Base-by-base conservation (phyloP, 2,113 vertebrate species). In the Damaliscus lunatus region DNA sequence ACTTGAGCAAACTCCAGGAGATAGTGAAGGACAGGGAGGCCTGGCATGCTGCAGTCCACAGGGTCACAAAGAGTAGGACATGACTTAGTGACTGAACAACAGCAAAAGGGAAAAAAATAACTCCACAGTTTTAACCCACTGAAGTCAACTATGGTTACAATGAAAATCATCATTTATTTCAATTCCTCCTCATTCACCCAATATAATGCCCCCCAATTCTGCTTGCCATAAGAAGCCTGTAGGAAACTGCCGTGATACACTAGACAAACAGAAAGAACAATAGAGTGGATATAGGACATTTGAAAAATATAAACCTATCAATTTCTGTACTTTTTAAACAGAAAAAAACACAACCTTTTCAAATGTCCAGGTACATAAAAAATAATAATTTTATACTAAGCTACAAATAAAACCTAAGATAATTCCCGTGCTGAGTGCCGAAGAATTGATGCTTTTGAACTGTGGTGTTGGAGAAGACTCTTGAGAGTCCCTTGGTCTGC, bases 391-490 rank as follows among this genome's bases (percentile, higher is more conserved):
- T 62, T 62, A 31, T 31, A 7, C 60, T 31, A 31, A 31, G 29
- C 6, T 62, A 31, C 29, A 62, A 62, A 62, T 62, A 62, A 62
- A 62, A 62, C 29, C 29, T 31, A 7, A 62, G 13, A 3, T 31
- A 62, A 62, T 31, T 31, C 60, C 60, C 1, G 0, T 0, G 0
- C 57, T 59, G 57, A 27, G 57, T 2, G 4, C 25, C 0, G 0
- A 59, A 59, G 10, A 59, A 59, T 59, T 59, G 25, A 59, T 59
- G 57, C 25, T 59, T 59, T 27, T 59, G 57, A 27, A 59, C 57
- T 59, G 57, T 27, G 25, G 25, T 59, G 25, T 27, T 59, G 10
- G 25, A 59, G 25, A 59, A 59, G 57, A 59, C 57, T 59, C 23
- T 59, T 27, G 57, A 59, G 10, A 59, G 57, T 59, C 57, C 57